A percentile compares a stretch with the other conserved stretches of the same genome.
Conservation (phyloP, 1,140 invertebrate genomes). For the Melanaphis sacchari region DNA sequence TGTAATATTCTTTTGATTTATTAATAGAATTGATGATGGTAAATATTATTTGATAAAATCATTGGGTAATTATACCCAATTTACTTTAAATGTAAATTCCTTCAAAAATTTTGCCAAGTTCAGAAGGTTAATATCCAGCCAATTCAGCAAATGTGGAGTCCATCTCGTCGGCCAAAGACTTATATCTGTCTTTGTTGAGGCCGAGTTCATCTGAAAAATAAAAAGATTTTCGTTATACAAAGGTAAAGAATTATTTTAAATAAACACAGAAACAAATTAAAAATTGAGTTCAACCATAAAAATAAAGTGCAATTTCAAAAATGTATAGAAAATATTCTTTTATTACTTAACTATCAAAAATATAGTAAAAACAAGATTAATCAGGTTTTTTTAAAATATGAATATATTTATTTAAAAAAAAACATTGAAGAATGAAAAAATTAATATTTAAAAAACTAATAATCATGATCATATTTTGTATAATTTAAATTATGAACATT, state of each 20-base stretch:
- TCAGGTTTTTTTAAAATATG: background rate
- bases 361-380: background rate
- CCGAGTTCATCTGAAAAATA: slow-evolving; percentile 85
- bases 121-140: slow-evolving; percentile 76
- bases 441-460: background rate
- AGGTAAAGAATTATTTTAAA: background rate
- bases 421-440: background rate
- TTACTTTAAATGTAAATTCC: slow-evolving; percentile 31
- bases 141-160: slow-evolving; percentile 94
- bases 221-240: background rate
- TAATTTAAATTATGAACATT: background rate
- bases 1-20: slow-evolving; percentile 46
- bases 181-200: slow-evolving; percentile 95
- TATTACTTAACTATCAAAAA: background rate
- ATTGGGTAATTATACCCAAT: slow-evolving; percentile 47
- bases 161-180: slow-evolving; percentile 96
- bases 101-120: background rate
- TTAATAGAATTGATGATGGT: slow-evolving; percentile 51
- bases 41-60: slow-evolving; percentile 55
- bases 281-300: background rate
- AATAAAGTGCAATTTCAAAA: background rate
- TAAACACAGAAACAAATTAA: background rate
- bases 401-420: background rate
- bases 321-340: background rate
- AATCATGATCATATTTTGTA: background rate